Percentiles rank a stretch among this genome's conserved stretches.
These are phyloP conservation scores for Zaprionus tsacasi DNA, from an alignment of 1,140 invertebrate genomes.

Conservation along the genomic window DNA sequence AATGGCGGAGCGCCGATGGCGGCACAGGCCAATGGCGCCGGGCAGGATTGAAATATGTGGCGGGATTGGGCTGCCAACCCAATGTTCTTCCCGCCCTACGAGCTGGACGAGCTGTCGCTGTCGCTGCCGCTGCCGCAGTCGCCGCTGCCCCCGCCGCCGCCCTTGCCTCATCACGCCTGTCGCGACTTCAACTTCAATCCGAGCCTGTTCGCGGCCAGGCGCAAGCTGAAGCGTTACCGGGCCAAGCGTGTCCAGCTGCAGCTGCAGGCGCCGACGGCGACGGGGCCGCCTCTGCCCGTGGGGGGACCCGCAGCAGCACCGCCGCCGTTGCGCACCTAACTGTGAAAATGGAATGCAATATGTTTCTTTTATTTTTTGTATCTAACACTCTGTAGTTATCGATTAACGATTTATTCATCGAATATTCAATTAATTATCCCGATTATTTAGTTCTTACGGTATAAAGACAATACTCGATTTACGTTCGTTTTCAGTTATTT, in stretches of 20 bases:
- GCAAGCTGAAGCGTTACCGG: slow-evolving; percentile 74
- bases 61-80: slow-evolving; percentile 84
- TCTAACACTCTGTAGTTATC: slow-evolving; percentile 18
- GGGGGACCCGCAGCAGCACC: slow-evolving; percentile 10
- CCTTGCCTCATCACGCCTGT: slow-evolving; percentile 43
- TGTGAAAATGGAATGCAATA: slow-evolving; percentile 73
- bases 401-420: slow-evolving; percentile 30
- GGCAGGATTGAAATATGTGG: slow-evolving; percentile 86
- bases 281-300: slow-evolving; percentile 10
- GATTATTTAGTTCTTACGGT: slow-evolving; percentile 38
- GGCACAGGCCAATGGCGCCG: slow-evolving; percentile 87
- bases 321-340: slow-evolving; percentile 55
- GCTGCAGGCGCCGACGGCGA: slow-evolving; percentile 34
- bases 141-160: slow-evolving; percentile 19
- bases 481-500: slow-evolving; percentile 20
- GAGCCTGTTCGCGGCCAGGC: slow-evolving; percentile 66
- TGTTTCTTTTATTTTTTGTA: slow-evolving; percentile 16
- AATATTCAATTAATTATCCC: slow-evolving; percentile 3
- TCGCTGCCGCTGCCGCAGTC: slow-evolving; percentile 30
- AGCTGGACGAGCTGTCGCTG: slow-evolving; percentile 54
- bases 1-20: slow-evolving; percentile 48
- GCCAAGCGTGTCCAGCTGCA: slow-evolving; percentile 63
- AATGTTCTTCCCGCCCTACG: slow-evolving; percentile 79
- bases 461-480: slow-evolving; percentile 50
- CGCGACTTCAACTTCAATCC: slow-evolving; percentile 77